A percentile compares a stretch with the other conserved stretches of the same genome.
phyloP scores from a whole-genome alignment of 2,113 vertebrate species.

The Oriolus oriolus region DNA sequence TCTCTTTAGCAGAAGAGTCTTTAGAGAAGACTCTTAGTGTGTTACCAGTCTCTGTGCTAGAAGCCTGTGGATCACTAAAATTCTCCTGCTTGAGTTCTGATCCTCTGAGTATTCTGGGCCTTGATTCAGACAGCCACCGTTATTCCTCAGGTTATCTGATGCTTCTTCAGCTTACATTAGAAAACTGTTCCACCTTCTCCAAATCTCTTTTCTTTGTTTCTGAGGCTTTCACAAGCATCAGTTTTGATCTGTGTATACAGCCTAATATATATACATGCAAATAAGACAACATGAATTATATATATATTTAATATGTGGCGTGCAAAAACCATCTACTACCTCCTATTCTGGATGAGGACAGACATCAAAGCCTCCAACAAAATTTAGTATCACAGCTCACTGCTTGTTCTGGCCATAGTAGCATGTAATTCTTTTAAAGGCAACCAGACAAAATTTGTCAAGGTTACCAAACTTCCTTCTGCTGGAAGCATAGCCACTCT shows the following conservation, averaged over 20 bases:
- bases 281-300: neutral
- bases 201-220: neutral
- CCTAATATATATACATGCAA: neutral
- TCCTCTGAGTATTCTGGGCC: neutral
- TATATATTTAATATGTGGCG: neutral
- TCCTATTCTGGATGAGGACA: neutral
- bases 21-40: neutral
- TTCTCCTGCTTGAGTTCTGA: neutral
- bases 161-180: neutral
- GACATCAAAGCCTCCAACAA: neutral
- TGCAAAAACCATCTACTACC: neutral
- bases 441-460: neutral
- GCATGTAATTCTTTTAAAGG: neutral
- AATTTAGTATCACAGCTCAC: neutral
- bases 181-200: neutral
- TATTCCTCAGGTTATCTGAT: neutral
- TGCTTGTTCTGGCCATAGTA: neutral
- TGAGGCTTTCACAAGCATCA: neutral
- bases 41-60: neutral
- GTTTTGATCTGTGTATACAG: neutral
- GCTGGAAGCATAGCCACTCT: neutral
- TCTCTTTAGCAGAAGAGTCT: neutral
- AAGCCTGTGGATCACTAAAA: neutral
- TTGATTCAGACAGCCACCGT: neutral
- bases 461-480: slow-evolving; percentile 1